Base-by-base conservation (phyloP, 2,888 invertebrate species). In the Polydrusus pterygomalis region DNA sequence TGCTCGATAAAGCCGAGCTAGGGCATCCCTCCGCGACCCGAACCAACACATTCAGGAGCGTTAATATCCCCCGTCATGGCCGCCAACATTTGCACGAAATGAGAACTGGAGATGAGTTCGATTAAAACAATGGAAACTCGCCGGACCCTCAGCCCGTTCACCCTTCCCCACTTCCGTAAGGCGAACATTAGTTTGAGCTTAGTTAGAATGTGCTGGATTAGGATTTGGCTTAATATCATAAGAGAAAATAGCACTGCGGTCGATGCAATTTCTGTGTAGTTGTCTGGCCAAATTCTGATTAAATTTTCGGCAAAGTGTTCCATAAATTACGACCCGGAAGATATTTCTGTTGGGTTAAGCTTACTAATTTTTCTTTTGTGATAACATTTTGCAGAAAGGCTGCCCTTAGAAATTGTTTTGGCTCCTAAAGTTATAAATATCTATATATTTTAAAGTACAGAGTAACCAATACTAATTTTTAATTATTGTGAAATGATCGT, bases 101-200 rank as follows among this genome's bases (percentile, higher is more conserved):
- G 87, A 86, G 87, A 86, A 85, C 86, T 85, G 84, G 86, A 87
- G 87, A 87, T 87, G 87, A 87, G 86, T 87, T 87, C 87, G 86
- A 87, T 87, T 87, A 87, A 87, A 87, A 87, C 87, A 87, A 87
- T 87, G 87, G 85, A 85, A 80, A 79, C 75, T 75, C 74, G 70
- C 73, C 63, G 75, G 74, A 69, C 78, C 77, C 76, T 71, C 77
- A 77, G 64, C 60, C 68, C 77, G 77, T 47, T 18, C 60, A 49
- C 77, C 71, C 74, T 75, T 71, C 73, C 73, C 54, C 77, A 70
- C 60, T 77, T 74, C 78, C 74, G 78, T 77, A 80, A 78, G 81
- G 81, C 83, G 82, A 81, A 83, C 82, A 83, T 82, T 84, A 83
- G 83, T 84, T 83, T 79, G 77, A 78, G 81, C 80, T 84, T 83